Conservation (phyloP, 2,113 vertebrate genomes). For the Spea bombifrons region DNA sequence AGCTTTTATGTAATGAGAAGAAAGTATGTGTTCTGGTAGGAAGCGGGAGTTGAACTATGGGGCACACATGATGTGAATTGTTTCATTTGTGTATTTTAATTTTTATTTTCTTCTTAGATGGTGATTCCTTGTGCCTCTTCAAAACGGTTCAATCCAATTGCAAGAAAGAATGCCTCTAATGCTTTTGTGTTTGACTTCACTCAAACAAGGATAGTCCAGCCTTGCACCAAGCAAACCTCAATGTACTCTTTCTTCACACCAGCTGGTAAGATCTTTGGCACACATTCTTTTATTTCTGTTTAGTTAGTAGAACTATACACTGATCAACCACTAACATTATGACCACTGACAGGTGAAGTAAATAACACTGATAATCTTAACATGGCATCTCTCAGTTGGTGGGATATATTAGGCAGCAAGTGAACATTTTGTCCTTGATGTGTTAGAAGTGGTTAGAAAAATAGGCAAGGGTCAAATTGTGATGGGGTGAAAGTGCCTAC, state of each 20-base stretch:
- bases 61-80: too few relatives aligned
- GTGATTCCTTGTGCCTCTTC: constrained; percentile 28
- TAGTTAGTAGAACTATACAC: background rate
- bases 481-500: too few relatives aligned
- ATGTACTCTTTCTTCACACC: constrained; percentile 61
- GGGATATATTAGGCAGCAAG: too few relatives aligned
- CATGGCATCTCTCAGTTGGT: background rate
- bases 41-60: too few relatives aligned
- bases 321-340: too few relatives aligned
- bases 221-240: constrained; percentile 54
- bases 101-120: constrained; percentile 47
- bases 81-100: background rate
- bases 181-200: fast-evolving
- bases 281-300: background rate
- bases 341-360: too few relatives aligned
- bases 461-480: too few relatives aligned
- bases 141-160: constrained; percentile 11
- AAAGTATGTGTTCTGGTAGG: too few relatives aligned
- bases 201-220: constrained; percentile 16
- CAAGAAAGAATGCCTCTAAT: constrained; percentile 14
- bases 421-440: too few relatives aligned
- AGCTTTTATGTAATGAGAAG: too few relatives aligned
- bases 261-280: constrained; percentile 5
- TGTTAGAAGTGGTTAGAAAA: too few relatives aligned
- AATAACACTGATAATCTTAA: background rate